Conservation (phyloP, 1,140 invertebrate species). For the Drosophila rufa region DNA sequence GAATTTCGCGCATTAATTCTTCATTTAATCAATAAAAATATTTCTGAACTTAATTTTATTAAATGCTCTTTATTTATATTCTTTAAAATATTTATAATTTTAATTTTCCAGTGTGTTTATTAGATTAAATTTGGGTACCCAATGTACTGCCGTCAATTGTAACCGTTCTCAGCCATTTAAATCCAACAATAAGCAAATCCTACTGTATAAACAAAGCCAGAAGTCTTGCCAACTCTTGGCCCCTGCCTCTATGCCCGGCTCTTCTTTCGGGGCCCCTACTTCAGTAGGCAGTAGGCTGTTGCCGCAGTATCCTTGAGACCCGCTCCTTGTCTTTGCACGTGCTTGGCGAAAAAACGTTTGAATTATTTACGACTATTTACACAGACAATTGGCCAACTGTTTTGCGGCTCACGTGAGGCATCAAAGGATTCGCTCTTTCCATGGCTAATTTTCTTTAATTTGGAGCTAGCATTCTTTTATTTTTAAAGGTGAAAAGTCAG, state of each 20-base stretch:
- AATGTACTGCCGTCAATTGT: constrained; percentile 10
- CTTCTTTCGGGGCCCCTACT: constrained; percentile 7
- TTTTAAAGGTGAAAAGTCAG: constrained; percentile 21
- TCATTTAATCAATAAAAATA: neutral
- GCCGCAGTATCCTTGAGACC: constrained; percentile 61
- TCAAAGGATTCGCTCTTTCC: constrained; percentile 9
- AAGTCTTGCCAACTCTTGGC: constrained; percentile 42
- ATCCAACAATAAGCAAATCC: constrained; percentile 33
- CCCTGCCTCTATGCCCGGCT: constrained; percentile 1
- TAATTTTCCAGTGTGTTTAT: neutral
- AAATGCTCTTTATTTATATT: neutral
- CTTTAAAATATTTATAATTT: neutral
- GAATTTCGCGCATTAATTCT: neutral
- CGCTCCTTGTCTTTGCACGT: constrained; percentile 12
- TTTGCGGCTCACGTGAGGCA: constrained; percentile 51
- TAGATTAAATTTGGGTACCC: neutral
- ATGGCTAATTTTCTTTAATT: constrained; percentile 37
- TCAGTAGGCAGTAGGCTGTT: constrained; percentile 43
- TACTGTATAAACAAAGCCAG: constrained; percentile 39
- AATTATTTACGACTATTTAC: constrained; percentile 77
- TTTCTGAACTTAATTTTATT: neutral
- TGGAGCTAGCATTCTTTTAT: constrained; percentile 8
- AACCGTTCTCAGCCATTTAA: constrained; percentile 27
- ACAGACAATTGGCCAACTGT: constrained; percentile 64
- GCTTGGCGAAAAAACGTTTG: constrained; percentile 46